Conservation (phyloP, 2,113 vertebrate species). For the Cryptomyrus ogoouensis region DNA sequence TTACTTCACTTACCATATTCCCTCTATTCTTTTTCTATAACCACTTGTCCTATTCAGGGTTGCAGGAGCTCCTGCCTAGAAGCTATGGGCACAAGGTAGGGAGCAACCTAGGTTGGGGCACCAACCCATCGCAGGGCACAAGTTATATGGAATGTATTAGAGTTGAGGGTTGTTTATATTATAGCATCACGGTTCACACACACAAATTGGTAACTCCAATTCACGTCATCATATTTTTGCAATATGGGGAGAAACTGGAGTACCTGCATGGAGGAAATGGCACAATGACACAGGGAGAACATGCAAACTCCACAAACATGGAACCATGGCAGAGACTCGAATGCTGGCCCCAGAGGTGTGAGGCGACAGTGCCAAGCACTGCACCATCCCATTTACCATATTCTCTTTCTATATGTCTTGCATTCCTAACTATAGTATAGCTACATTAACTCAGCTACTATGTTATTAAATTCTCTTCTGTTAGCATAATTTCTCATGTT, state of each 20-base stretch:
- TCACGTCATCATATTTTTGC: not conserved
- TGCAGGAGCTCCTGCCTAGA: not conserved
- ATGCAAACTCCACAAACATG: not conserved
- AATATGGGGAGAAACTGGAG: not conserved
- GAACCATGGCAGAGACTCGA: not conserved
- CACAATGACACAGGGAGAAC: not conserved
- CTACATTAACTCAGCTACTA: not conserved
- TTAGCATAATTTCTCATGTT: not conserved
- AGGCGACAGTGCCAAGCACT: not conserved
- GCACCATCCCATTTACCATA: not conserved
- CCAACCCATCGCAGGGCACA: not conserved
- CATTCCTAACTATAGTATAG: not conserved
- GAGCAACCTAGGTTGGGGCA: not conserved
- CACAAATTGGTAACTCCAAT: not conserved
- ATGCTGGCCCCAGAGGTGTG: not conserved
- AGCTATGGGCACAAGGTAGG: not conserved
- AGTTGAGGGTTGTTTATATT: not conserved
- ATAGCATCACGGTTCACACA: not conserved
- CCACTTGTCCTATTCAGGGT: not conserved
- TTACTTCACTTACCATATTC: not conserved
- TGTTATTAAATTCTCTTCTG: not conserved
- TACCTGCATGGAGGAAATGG: too few species aligned
- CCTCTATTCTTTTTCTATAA: not conserved
- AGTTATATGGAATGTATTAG: not conserved
- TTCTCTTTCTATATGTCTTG: not conserved